Percentiles rank a stretch among this genome's conserved stretches.
Evolutionary conservation across 2,888 invertebrate genomes (phyloP).

Genomic region (Athripsodes cinereus): DNA sequence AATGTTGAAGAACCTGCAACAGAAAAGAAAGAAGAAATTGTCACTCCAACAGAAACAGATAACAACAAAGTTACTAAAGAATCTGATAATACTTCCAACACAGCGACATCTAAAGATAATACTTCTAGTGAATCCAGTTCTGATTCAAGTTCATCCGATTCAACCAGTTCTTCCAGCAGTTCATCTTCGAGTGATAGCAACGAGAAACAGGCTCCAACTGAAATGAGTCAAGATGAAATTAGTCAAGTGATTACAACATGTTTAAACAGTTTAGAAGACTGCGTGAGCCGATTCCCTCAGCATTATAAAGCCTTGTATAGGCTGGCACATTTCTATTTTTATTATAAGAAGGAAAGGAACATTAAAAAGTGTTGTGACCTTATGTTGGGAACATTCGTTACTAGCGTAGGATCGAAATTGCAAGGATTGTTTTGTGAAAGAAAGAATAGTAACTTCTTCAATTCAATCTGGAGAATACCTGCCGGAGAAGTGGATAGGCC

Average conservation of each 20-base stretch:
- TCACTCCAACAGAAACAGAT: slow-evolving; percentile 5
- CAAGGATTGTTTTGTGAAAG: slow-evolving; percentile 81
- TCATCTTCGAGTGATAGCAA: slow-evolving; percentile 50
- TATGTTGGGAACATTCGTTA: slow-evolving; percentile 62
- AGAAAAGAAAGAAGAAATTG: not conserved
- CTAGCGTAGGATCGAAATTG: slow-evolving; percentile 59
- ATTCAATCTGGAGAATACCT: slow-evolving; percentile 91
- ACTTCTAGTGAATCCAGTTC: slow-evolving; percentile 47
- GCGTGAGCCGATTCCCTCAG: slow-evolving; percentile 78
- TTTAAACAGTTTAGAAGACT: slow-evolving; percentile 74
- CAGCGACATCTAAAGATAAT: slow-evolving; percentile 35
- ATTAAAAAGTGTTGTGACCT: slow-evolving; percentile 65
- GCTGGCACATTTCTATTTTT: slow-evolving; percentile 76
- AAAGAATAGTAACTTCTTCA: slow-evolving; percentile 82
- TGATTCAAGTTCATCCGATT: slow-evolving; percentile 49
- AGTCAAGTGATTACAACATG: slow-evolving; percentile 60
- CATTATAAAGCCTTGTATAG: slow-evolving; percentile 92
- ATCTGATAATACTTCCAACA: slow-evolving; percentile 40
- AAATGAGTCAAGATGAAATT: slow-evolving; percentile 49
- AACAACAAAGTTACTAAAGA: slow-evolving; percentile 7
- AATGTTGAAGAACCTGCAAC: not conserved
- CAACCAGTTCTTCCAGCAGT: slow-evolving; percentile 46
- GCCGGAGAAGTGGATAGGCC: slow-evolving; percentile 85
- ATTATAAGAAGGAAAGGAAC: slow-evolving; percentile 62
- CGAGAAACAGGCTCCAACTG: slow-evolving; percentile 41